Percentiles rank a stretch among this genome's conserved stretches.
Evolutionary conservation across 37 sponge, comb jelly and placozoan species (phyloP).

Genomic region (Aphrocallistes beatrix): DNA sequence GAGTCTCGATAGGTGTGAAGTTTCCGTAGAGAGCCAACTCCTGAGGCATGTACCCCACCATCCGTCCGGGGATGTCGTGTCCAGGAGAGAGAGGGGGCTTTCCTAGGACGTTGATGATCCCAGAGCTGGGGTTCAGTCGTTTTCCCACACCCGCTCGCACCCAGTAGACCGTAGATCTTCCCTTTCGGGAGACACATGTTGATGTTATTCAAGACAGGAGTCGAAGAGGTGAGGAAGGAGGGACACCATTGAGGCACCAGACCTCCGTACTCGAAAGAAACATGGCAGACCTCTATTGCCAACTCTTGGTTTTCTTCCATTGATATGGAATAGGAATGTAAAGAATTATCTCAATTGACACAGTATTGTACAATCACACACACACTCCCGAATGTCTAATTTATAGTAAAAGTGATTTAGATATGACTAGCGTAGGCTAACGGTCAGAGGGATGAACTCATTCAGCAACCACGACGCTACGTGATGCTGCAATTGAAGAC

Average conservation of each 20-base stretch:
- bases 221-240: not conserved
- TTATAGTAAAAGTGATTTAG: not conserved
- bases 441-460: not conserved
- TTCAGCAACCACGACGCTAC: not conserved
- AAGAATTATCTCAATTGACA: too few species aligned
- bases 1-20: slow-evolving; percentile 49
- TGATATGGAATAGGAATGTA: not conserved
- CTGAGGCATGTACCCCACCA: slow-evolving; percentile 87
- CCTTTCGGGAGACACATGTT: slow-evolving; percentile 2
- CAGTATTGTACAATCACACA: not conserved
- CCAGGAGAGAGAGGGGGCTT: slow-evolving; percentile 41
- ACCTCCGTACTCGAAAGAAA: slow-evolving; percentile 17
- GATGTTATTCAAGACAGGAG: not conserved
- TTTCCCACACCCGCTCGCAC: slow-evolving; percentile 81
- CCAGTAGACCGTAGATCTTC: slow-evolving; percentile 64
- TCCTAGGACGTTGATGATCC: slow-evolving; percentile 38
- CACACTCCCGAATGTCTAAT: not conserved
- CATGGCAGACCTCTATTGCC: not conserved
- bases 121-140: slow-evolving; percentile 43
- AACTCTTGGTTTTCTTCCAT: slow-evolving; percentile 5
- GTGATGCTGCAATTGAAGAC: not conserved
- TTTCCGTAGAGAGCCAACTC: slow-evolving; percentile 61
- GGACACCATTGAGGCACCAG: too few species aligned
- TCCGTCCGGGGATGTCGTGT: slow-evolving; percentile 49
- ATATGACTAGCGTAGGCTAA: not conserved